Evolutionary conservation across 2,113 vertebrate species (phyloP), one percentile per base, ranked within the genome.

Genomic region (Australoheros scitulus): DNA sequence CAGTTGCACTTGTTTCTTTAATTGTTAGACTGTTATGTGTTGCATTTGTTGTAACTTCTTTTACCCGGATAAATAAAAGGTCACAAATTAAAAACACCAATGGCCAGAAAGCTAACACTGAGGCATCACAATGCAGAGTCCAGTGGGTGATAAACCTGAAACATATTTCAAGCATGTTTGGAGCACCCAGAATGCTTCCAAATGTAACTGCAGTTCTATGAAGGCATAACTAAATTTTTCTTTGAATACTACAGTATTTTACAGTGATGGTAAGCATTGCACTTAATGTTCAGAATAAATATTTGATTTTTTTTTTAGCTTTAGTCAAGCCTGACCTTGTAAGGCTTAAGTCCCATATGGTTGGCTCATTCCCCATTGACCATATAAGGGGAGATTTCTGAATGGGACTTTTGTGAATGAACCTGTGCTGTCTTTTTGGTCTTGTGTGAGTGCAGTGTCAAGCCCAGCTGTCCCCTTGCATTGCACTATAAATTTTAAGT

Each of bases 341-440:
- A 20, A 57, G 24, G 22, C 6, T 63, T 52, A 15, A 24, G 38
- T 77, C 60, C 17, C 26, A 5, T 2, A 14, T 61, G 43, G 41
- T 17, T 14, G 22, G 1, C 36, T 59, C 14, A 8, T 50, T 32
- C 32, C 50, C 8, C 47, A 13, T 64, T 87, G 0, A 55, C 15
- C 2, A 58, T 56, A 6, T 68, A 78, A 34, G 0, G 1, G 22
- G 20, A 55, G n/a, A 61, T 77, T 72, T 78, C 63, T 75, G 77
- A 85, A 85, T 83, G 64, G 64, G 50, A 24, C 74, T 86, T 92
- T 92, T 91, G 77, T 93, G 87, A 92, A 91, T 92, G 89, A 78
- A 32, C 50, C 32, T 26, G 20, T 52, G 43, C 34, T 24, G 63
- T 58, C 14, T 78, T 41, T 79, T 50, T 74, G 56, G 56, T 55